These are phyloP conservation scores for Macrochelys suwanniensis DNA, from an alignment of 2,797 vertebrate genomes.

Conservation along the genomic window DNA sequence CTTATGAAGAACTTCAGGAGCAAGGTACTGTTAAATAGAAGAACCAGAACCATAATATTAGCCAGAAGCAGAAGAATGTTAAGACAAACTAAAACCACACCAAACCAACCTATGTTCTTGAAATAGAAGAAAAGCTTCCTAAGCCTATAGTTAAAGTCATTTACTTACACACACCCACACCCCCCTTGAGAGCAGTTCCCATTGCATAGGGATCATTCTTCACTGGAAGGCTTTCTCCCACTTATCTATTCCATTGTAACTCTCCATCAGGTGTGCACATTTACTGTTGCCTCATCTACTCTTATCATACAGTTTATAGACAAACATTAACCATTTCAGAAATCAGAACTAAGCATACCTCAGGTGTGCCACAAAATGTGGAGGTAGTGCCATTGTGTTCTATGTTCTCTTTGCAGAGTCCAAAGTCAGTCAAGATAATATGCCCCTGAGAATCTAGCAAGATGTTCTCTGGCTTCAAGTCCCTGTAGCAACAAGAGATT, in stretches of 20 bases:
- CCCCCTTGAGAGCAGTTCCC: not conserved
- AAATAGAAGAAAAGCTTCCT: slow-evolving; percentile 4
- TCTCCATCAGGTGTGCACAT: not conserved
- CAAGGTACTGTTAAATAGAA: slow-evolving; percentile 90
- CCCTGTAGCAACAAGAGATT: slow-evolving; percentile 79
- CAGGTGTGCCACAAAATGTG: slow-evolving; percentile 98
- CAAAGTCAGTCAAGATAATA: slow-evolving; percentile 97
- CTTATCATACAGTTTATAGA: not conserved
- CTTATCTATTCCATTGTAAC: not conserved
- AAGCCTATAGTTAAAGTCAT: not conserved
- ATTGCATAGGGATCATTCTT: not conserved
- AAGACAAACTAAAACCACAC: not conserved
- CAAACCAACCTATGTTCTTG: not conserved
- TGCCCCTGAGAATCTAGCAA: slow-evolving; percentile 97
- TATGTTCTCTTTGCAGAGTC: slow-evolving; percentile 99
- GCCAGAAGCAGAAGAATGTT: not conserved
- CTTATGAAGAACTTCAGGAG: slow-evolving; percentile 98
- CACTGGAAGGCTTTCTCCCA: not conserved
- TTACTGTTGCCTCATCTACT: not conserved
- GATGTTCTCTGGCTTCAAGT: slow-evolving; percentile 99
- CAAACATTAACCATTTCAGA: not conserved
- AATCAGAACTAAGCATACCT: slow-evolving; percentile 83
- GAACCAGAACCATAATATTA: not conserved
- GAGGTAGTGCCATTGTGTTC: slow-evolving; percentile 97
- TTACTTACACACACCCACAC: not conserved